A percentile compares a stretch with the other conserved stretches of the same genome.
Evolutionary conservation across 2,888 invertebrate species (phyloP).

Genomic region (Cantharis rustica): DNA sequence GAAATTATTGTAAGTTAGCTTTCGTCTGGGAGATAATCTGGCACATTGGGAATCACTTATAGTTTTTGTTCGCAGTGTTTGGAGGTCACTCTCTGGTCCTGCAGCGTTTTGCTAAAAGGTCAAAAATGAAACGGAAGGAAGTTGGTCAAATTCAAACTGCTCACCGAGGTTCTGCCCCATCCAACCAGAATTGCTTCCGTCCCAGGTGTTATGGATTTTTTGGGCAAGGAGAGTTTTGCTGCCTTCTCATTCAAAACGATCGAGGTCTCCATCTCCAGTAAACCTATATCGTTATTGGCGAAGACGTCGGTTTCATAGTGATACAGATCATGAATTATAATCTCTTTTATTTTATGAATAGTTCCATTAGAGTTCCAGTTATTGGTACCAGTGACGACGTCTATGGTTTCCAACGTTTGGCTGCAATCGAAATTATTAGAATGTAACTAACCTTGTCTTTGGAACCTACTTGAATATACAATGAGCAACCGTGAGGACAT

Average conservation of each 20-base stretch:
- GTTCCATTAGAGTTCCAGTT: background rate
- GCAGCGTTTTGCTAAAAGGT: background rate
- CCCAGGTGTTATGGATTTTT: background rate
- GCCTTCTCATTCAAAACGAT: background rate
- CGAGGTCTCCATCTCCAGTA: background rate
- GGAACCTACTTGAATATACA: background rate
- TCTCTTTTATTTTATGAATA: background rate
- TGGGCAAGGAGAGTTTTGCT: background rate
- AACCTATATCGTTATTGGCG: background rate
- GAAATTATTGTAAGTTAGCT: background rate
- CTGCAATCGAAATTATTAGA: background rate
- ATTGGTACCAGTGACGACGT: background rate
- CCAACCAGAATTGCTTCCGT: background rate
- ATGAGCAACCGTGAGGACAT: background rate
- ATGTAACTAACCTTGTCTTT: background rate
- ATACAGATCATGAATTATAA: background rate
- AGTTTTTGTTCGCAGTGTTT: background rate
- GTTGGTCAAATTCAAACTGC: too few species aligned
- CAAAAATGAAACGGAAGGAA: background rate
- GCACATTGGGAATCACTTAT: background rate
- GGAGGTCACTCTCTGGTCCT: background rate
- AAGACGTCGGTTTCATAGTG: background rate
- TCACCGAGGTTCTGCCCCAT: background rate
- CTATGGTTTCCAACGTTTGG: background rate
- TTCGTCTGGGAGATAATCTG: background rate